Evolutionary conservation across 2,797 vertebrate species (phyloP).

Genomic region (Crocodylus rhombifer): DNA sequence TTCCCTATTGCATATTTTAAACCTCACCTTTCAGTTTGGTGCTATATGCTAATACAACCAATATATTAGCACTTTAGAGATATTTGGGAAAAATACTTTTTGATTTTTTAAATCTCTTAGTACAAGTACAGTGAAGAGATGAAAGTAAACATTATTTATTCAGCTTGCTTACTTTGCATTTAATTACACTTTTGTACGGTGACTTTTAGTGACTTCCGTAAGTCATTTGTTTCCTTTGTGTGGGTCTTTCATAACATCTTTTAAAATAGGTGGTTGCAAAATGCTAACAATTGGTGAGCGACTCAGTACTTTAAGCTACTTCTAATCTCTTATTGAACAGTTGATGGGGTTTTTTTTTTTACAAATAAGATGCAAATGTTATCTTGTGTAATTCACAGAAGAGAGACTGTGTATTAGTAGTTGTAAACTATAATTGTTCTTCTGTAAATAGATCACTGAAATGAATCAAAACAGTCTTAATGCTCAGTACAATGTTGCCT

Average conservation of each 20-base stretch:
- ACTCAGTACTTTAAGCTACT: neutral
- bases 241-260: neutral
- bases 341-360: neutral
- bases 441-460: neutral
- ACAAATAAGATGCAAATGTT: neutral
- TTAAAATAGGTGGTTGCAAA: neutral
- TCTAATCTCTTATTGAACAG: neutral
- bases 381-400: neutral
- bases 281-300: neutral
- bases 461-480: neutral
- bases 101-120: neutral
- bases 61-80: neutral
- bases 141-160: neutral
- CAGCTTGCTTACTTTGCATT: neutral
- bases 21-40: neutral
- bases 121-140: neutral
- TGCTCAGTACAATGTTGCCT: neutral
- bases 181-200: neutral
- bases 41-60: neutral
- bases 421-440: neutral
- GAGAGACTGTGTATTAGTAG: neutral
- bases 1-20: neutral
- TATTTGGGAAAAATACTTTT: neutral
- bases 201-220: neutral
- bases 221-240: neutral